These are phyloP conservation scores for Eurystomus glaucurus DNA, from an alignment of 2,797 vertebrate species.

Conservation along the genomic window DNA sequence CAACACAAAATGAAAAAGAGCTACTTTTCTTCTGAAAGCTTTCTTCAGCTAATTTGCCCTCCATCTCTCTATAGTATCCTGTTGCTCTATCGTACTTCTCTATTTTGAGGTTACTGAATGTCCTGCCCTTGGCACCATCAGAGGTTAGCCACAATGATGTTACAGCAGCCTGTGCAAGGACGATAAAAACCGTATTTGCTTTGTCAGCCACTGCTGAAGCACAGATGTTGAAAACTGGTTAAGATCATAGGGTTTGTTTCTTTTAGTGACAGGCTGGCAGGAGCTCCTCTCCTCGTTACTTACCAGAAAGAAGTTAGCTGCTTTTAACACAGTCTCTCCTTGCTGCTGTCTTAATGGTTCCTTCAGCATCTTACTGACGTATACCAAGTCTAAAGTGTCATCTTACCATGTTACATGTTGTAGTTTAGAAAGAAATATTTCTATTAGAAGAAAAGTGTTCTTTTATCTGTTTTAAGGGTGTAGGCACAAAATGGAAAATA, in stretches of 20 bases:
- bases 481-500: background rate
- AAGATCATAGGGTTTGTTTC: conserved; percentile 12
- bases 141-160: conserved; percentile 1
- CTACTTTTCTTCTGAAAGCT: background rate
- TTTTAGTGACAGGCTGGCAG: background rate
- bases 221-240: background rate
- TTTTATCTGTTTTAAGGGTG: background rate
- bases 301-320: background rate
- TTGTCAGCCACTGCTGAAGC: background rate
- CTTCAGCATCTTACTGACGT: background rate
- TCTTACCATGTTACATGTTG: background rate
- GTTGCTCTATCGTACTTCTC: background rate
- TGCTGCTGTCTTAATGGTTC: background rate
- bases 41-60: background rate
- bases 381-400: background rate
- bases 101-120: conserved; percentile 18
- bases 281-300: background rate
- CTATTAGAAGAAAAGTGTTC: background rate
- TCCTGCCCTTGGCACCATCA: conserved; percentile 5
- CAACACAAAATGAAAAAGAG: background rate
- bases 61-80: background rate
- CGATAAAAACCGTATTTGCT: conserved; percentile 3
- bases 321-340: conserved; percentile 8
- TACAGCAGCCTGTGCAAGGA: background rate
- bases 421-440: conserved; percentile 20